A percentile compares a stretch with the other conserved stretches of the same genome.
Conservation (phyloP, 1,140 invertebrate species). For the Eriosoma lanigerum region DNA sequence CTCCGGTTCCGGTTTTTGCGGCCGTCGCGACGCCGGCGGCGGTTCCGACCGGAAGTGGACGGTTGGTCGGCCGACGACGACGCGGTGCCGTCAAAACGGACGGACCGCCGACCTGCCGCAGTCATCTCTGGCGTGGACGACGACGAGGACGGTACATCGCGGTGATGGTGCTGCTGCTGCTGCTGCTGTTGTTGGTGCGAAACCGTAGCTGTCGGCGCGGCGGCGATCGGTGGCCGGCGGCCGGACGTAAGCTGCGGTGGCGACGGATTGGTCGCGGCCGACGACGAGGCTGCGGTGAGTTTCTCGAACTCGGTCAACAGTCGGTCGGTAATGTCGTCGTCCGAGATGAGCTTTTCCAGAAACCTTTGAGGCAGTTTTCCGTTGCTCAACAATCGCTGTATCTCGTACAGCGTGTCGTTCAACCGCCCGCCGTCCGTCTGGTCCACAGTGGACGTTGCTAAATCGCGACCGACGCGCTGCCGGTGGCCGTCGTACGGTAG, state of each 20-base stretch:
- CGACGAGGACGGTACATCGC: neutral
- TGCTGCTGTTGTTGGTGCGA: neutral
- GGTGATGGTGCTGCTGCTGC: neutral
- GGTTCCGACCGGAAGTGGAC: neutral
- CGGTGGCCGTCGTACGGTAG: neutral
- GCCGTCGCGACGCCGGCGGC: conserved; percentile 14
- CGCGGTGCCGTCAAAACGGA: conserved; percentile 16
- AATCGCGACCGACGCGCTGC: neutral
- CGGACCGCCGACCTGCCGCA: neutral
- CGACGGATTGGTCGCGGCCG: neutral
- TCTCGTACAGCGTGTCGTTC: conserved; percentile 13
- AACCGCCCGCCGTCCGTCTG: neutral
- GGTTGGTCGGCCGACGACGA: neutral
- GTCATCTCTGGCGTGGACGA: conserved; percentile 18
- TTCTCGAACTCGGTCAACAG: conserved; percentile 35
- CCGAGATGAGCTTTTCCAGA: conserved; percentile 22
- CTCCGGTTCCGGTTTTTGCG: conserved; percentile 4
- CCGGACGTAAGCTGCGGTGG: neutral
- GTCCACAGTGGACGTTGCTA: neutral
- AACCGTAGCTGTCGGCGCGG: neutral
- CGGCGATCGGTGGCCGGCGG: neutral
- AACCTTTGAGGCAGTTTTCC: conserved; percentile 19
- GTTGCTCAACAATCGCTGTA: conserved; percentile 8
- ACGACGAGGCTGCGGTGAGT: neutral
- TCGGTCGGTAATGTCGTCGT: conserved; percentile 39